A percentile compares a stretch with the other conserved stretches of the same genome.
These are phyloP conservation scores for Panagrolaimus sp. DNA, from an alignment of 1,140 invertebrate species.

Conservation along the genomic window DNA sequence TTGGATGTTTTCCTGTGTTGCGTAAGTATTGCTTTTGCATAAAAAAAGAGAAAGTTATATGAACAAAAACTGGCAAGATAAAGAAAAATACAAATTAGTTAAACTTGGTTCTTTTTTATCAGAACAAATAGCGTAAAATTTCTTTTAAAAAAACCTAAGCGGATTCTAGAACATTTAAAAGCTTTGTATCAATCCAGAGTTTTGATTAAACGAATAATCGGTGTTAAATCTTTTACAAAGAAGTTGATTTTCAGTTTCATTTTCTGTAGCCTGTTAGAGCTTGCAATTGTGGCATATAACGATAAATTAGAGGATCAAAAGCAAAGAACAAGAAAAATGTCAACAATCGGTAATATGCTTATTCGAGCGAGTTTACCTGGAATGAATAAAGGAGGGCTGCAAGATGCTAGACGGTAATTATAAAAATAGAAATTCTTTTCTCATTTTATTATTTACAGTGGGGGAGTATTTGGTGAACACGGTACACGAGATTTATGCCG, in stretches of 20 bases:
- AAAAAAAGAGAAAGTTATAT: too few relatives aligned
- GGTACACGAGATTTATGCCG: conserved; percentile 14
- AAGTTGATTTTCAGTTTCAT: conserved; percentile 37
- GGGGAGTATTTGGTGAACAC: background rate
- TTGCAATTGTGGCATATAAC: conserved; percentile 56
- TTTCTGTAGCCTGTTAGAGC: conserved; percentile 42
- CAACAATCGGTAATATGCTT: conserved; percentile 36
- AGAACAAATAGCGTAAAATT: too few relatives aligned
- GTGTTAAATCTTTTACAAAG: too few relatives aligned
- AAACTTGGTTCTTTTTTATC: too few relatives aligned
- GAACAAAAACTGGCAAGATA: too few relatives aligned
- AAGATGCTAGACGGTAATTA: conserved; percentile 26
- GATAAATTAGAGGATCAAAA: conserved; percentile 56
- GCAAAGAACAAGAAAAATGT: conserved; percentile 38
- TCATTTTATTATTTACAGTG: conserved; percentile 10
- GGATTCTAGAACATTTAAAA: too few relatives aligned
- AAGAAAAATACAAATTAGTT: too few relatives aligned
- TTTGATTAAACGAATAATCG: too few relatives aligned
- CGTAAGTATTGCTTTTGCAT: conserved; percentile 19
- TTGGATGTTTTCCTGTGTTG: conserved; percentile 57
- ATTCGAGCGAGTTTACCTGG: conserved; percentile 22
- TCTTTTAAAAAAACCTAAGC: too few relatives aligned
- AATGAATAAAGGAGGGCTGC: conserved; percentile 12
- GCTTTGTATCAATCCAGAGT: too few relatives aligned
- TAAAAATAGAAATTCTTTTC: too few relatives aligned